Evolutionary conservation across 2,888 invertebrate species (phyloP), one percentile per base, ranked within the genome.

Genomic region (Erannis defoliaria): DNA sequence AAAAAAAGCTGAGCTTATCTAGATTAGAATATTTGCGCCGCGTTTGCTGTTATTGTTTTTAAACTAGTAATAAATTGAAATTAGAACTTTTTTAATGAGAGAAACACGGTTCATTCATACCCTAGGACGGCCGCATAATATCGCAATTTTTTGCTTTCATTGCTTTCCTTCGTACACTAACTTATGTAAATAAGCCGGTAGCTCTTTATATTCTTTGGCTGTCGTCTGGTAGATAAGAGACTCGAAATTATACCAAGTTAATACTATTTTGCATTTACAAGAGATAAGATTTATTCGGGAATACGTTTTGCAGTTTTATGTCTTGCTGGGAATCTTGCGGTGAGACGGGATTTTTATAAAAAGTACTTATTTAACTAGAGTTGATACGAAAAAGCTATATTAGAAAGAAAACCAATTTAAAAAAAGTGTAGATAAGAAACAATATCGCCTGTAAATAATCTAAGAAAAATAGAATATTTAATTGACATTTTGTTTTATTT

Each of bases 221-320:
- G 72, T 77, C 72, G 75, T 76, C 73, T 77, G 73, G 74, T 57
- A 82, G 84, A 85, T 85, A 84, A 82, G 80, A 76, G 64, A 82
- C 76, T 76, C 74, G 66, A 81, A 86, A 85, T 85, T 85, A 85
- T 84, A 79, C 81, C 66, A 77, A 79, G 77, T 81, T 82, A 81
- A 82, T 81, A 81, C 80, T 80, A 81, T 84, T 84, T 83, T 79
- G 78, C 80, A 81, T 86, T 82, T 82, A 77, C 58, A 19, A 31
- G 33, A 82, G 75, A 81, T 80, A 78, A 81, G 78, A 82, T 81
- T 82, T 84, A 80, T 82, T 77, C 76, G 68, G 62, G 72, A 76
- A 63, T 61, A 60, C 64, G 65, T 64, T 64, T 60, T 57, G 59
- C 54, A 40, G 53, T 54, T 53, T 59, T 54, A 42, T 59, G 43